These are phyloP conservation scores for Selene dorsalis DNA, from an alignment of 2,797 vertebrate genomes.

Conservation along the genomic window DNA sequence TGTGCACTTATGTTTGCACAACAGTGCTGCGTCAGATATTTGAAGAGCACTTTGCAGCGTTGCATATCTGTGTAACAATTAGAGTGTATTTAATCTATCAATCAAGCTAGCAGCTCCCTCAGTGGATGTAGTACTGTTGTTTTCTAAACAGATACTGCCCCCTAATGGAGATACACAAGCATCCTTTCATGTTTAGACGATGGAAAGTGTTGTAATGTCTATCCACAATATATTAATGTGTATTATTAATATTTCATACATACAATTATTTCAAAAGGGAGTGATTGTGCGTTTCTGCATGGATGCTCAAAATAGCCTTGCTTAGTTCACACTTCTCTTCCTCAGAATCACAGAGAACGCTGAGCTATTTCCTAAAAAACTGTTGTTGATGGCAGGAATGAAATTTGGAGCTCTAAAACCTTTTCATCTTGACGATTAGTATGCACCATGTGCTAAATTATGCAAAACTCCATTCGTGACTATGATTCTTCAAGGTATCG, in stretches of 20 bases:
- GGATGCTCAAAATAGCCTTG: background rate
- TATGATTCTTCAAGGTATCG: background rate
- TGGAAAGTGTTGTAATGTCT: background rate
- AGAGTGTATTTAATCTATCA: constrained; percentile 11
- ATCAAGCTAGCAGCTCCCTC: constrained; percentile 16
- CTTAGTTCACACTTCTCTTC: background rate
- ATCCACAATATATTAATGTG: background rate
- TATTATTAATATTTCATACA: background rate
- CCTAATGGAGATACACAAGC: constrained; percentile 63
- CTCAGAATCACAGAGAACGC: background rate
- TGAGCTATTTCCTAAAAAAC: background rate
- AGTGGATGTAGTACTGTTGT: constrained; percentile 4
- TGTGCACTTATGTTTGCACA: too few relatives aligned
- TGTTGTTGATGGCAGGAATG: background rate
- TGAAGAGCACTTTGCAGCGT: background rate
- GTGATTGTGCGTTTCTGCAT: background rate
- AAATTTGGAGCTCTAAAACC: background rate
- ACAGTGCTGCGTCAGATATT: too few relatives aligned
- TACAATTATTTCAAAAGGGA: background rate
- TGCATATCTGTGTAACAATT: constrained; percentile 6
- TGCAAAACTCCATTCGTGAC: background rate
- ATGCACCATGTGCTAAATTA: background rate
- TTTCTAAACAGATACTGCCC: constrained; percentile 68
- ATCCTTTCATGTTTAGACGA: background rate
- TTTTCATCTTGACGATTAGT: background rate